Conservation (phyloP, 2,888 invertebrate species). For the Drosophila aldrichi region DNA sequence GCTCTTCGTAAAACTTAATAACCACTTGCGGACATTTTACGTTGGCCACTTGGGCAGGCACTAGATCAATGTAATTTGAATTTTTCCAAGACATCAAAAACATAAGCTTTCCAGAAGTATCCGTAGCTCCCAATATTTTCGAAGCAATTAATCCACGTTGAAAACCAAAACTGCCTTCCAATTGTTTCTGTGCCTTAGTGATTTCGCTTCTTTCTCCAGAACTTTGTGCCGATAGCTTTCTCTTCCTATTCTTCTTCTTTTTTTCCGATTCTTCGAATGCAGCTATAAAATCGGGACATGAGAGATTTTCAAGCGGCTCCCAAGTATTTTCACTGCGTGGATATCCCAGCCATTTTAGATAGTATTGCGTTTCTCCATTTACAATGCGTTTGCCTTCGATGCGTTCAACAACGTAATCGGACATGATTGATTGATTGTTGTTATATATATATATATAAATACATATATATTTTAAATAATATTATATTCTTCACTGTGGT, state of each 20-base stretch:
- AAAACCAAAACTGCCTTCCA: constrained; percentile 87
- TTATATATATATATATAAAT: not conserved
- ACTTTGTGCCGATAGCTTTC: constrained; percentile 80
- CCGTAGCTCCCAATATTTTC: constrained; percentile 94
- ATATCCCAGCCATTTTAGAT: constrained; percentile 92
- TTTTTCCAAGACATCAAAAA: constrained; percentile 97
- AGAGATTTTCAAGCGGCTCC: constrained; percentile 97
- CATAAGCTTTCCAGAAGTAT: constrained; percentile 95
- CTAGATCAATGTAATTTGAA: constrained; percentile 94
- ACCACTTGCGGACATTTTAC: constrained; percentile 94
- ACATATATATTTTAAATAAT: not conserved
- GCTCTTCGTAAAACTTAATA: constrained; percentile 95
- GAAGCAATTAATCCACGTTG: constrained; percentile 93
- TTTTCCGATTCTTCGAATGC: constrained; percentile 93
- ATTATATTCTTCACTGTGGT: not conserved
- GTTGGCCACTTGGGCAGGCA: constrained; percentile 94
- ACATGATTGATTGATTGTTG: constrained; percentile 80
- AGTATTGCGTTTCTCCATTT: constrained; percentile 90
- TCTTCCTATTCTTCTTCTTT: constrained; percentile 86
- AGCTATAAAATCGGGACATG: constrained; percentile 94
- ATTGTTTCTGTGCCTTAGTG: not conserved
- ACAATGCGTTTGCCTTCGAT: constrained; percentile 93
- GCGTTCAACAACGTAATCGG: constrained; percentile 95
- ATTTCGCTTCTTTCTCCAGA: constrained; percentile 31
- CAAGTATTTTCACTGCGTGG: constrained; percentile 96